Percentiles rank a stretch among this genome's conserved stretches.
These are phyloP conservation scores for Coenobita brevimanus DNA, from an alignment of 1,140 invertebrate genomes.

Conservation along the genomic window DNA sequence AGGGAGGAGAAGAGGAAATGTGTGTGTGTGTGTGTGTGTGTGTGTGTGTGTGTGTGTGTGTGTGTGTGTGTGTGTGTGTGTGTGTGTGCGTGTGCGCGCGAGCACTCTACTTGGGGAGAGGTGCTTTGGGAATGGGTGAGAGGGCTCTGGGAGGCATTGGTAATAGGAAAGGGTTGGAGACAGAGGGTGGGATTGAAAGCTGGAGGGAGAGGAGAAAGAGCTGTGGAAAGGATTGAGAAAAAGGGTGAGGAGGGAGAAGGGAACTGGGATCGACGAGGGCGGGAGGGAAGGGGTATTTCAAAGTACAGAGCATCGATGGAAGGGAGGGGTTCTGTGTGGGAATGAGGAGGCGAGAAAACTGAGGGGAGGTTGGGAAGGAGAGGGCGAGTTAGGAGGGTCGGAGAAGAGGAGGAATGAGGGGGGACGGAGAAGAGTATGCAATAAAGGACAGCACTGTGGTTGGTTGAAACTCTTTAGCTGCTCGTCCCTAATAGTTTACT, in stretches of 20 bases:
- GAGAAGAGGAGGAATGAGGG: no score
- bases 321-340: no score
- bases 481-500: no score
- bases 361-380: no score
- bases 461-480: no score
- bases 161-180: background rate
- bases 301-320: background rate
- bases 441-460: no score
- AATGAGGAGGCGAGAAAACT: no score
- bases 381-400: no score
- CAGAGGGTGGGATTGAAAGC: background rate
- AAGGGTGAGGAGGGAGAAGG: background rate
- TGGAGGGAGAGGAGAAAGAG: background rate
- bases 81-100: background rate
- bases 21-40: no score
- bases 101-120: background rate
- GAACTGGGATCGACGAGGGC: background rate
- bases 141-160: background rate
- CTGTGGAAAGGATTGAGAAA: background rate
- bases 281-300: background rate
- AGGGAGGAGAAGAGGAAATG: no score
- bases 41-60: slow-evolving; percentile 15
- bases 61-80: background rate
- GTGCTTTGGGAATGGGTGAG: background rate
- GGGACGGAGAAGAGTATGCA: no score